Conservation (phyloP, 2,797 vertebrate species). For the Taeniopygia guttata region DNA sequence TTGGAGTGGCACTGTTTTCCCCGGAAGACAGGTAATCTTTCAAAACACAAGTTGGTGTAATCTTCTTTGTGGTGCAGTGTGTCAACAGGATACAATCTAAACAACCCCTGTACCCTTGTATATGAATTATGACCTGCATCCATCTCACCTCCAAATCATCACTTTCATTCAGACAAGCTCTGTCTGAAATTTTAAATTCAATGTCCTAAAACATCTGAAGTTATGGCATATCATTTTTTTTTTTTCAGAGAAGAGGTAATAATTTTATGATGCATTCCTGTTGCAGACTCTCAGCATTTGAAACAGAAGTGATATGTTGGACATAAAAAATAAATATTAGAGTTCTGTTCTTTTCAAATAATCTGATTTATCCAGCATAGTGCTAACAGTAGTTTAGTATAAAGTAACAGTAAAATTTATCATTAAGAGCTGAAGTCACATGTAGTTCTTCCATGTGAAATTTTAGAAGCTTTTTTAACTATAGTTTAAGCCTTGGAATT, state of each 20-base stretch:
- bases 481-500: background rate
- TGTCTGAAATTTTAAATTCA: background rate
- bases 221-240: background rate
- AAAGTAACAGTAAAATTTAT: background rate
- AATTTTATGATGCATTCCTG: background rate
- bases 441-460: background rate
- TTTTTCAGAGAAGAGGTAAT: background rate
- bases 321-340: background rate
- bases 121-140: background rate
- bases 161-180: background rate
- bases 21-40: background rate
- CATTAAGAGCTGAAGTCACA: background rate
- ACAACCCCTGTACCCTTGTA: background rate
- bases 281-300: background rate
- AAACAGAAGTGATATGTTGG: background rate
- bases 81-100: background rate
- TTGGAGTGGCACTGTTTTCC: background rate
- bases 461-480: background rate
- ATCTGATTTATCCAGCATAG: background rate
- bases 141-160: background rate
- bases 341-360: background rate
- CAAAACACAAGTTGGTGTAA: background rate
- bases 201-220: background rate
- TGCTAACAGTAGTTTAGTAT: background rate
- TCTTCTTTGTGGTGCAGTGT: background rate